A percentile compares a stretch with the other conserved stretches of the same genome.
phyloP scores from a whole-genome alignment of 1,140 invertebrate species.

The Bombus pyrosoma region DNA sequence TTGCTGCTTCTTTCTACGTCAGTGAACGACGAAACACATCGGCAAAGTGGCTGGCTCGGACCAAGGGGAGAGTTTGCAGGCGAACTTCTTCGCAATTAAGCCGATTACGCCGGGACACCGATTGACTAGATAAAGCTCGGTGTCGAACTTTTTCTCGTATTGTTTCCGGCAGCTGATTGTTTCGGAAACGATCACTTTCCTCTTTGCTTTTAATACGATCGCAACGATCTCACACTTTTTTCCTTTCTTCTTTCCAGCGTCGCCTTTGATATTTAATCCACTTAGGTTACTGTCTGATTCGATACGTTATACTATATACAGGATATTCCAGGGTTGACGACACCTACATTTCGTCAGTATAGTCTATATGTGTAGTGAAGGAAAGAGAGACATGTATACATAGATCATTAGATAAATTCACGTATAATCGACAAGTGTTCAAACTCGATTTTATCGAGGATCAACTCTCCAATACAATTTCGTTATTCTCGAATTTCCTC shows the following conservation, averaged over 20 bases:
- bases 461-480: no score
- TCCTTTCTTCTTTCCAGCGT: not conserved
- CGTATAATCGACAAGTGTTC: no score
- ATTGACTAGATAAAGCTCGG: conserved; percentile 48
- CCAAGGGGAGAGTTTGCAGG: conserved; percentile 11
- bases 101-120: conserved; percentile 50
- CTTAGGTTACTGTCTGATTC: no score
- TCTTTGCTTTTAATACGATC: not conserved
- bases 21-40: conserved; percentile 33
- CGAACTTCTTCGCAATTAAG: conserved; percentile 60
- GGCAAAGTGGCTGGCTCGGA: conserved; percentile 35
- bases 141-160: conserved; percentile 36
- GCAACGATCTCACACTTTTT: not conserved
- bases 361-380: no score
- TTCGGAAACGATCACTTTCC: not conserved
- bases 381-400: no score
- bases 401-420: no score
- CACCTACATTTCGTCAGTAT: no score
- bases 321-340: not conserved
- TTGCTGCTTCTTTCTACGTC: not conserved
- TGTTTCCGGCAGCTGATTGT: not conserved
- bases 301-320: not conserved
- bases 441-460: no score
- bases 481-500: not conserved
- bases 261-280: not conserved